Conservation (phyloP, 2,888 invertebrate genomes). For the Coenonympha arcania region DNA sequence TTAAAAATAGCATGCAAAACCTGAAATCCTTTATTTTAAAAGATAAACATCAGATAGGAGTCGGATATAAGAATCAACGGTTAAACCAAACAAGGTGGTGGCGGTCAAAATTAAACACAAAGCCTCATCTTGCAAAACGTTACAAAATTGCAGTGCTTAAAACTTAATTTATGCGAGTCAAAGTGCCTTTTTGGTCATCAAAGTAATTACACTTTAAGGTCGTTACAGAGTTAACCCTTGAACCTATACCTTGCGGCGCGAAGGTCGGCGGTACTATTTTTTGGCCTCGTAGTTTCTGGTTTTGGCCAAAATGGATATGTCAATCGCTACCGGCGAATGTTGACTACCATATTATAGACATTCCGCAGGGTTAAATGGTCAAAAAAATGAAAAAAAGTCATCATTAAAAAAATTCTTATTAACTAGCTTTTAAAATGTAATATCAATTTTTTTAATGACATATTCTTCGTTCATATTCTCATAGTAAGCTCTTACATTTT, state of each 20-base stretch:
- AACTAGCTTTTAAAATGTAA: too few species aligned
- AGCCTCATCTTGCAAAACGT: not conserved
- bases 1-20: too few species aligned
- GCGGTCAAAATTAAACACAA: not conserved
- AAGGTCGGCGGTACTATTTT: conserved; percentile 11
- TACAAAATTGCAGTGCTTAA: conserved; percentile 3
- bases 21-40: too few species aligned
- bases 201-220: conserved; percentile 7
- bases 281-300: conserved; percentile 19
- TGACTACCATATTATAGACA: too few species aligned
- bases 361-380: too few species aligned
- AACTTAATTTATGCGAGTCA: not conserved
- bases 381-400: too few species aligned
- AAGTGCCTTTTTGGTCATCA: not conserved
- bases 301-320: conserved; percentile 11
- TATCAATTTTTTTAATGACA: too few species aligned
- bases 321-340: conserved; percentile 20
- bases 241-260: conserved; percentile 14
- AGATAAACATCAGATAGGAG: too few species aligned
- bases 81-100: not conserved
- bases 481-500: too few species aligned
- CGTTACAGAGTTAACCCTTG: conserved; percentile 8
- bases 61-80: not conserved
- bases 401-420: too few species aligned
- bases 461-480: too few species aligned